Conservation (phyloP, 2,888 invertebrate genomes). For the Aphodius sticticus region DNA sequence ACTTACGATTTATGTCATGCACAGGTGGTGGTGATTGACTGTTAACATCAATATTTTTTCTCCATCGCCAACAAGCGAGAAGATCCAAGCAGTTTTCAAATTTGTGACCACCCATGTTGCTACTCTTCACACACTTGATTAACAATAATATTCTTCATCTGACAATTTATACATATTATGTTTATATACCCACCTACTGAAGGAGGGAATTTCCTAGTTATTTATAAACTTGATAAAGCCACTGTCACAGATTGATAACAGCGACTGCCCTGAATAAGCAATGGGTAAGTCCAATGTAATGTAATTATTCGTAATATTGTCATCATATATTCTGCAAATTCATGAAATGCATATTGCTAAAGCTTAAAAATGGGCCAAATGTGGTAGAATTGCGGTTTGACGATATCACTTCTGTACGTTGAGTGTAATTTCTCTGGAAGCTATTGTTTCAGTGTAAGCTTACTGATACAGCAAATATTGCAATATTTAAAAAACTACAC, state of each 20-base stretch:
- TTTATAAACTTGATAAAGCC: not conserved
- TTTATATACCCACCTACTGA: not conserved
- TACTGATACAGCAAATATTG: too few species aligned
- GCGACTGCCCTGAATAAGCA: not conserved
- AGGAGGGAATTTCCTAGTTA: not conserved
- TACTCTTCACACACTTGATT: not conserved
- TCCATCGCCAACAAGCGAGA: not conserved
- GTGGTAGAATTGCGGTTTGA: not conserved
- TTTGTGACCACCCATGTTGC: not conserved
- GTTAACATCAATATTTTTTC: not conserved
- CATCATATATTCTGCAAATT: not conserved
- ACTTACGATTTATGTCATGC: not conserved
- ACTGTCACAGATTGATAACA: not conserved
- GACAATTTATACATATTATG: not conserved
- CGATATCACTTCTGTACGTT: not conserved
- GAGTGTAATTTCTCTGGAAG: not conserved
- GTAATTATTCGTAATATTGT: not conserved
- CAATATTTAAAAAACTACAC: too few species aligned
- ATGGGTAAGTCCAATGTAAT: not conserved
- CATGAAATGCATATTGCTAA: not conserved
- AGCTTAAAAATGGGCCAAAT: not conserved
- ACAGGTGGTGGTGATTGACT: not conserved
- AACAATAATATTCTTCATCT: not conserved
- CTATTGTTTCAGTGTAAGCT: not conserved
- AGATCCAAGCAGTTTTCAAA: not conserved